Percentiles rank a stretch among this genome's conserved stretches.
Conservation (phyloP, 1,140 invertebrate genomes). For the Drosophila biarmipes region DNA sequence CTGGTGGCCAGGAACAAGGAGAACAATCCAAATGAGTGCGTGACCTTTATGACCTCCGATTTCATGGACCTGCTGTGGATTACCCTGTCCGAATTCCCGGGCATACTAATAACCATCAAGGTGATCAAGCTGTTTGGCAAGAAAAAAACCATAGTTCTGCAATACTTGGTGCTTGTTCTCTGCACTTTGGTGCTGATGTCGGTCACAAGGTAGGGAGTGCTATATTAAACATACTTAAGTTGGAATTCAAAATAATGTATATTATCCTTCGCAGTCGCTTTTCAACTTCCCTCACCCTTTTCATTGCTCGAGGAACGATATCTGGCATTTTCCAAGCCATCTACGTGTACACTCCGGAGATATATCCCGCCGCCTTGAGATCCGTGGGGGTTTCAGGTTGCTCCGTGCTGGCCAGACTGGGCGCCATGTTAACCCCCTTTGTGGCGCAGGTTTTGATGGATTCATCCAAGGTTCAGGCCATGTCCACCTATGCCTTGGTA, state of each 20-base stretch:
- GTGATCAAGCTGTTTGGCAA: conserved; percentile 96
- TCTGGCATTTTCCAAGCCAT: conserved; percentile 97
- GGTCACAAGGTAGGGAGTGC: conserved; percentile 88
- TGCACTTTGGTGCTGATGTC: conserved; percentile 93
- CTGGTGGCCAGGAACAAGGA: conserved; percentile 86
- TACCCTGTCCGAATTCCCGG: conserved; percentile 97
- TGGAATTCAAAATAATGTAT: background rate
- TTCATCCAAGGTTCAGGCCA: conserved; percentile 86
- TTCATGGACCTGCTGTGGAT: conserved; percentile 98
- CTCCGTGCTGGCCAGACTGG: conserved; percentile 91
- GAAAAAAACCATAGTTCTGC: conserved; percentile 97
- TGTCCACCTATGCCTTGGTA: conserved; percentile 87
- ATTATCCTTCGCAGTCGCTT: conserved; percentile 87
- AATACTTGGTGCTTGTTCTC: conserved; percentile 94
- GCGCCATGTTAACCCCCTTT: conserved; percentile 93
- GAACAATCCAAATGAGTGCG: conserved; percentile 69
- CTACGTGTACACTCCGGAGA: conserved; percentile 98
- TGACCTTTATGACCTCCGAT: conserved; percentile 91
- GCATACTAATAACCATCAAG: conserved; percentile 96
- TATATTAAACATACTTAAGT: background rate
- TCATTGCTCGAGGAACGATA: conserved; percentile 95
- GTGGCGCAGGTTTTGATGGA: conserved; percentile 90
- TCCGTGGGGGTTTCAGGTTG: conserved; percentile 92
- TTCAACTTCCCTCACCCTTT: conserved; percentile 93
- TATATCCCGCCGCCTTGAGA: conserved; percentile 86